phyloP scores from a whole-genome alignment of 2,888 invertebrate genomes.

The Hypercompe scribonia region DNA sequence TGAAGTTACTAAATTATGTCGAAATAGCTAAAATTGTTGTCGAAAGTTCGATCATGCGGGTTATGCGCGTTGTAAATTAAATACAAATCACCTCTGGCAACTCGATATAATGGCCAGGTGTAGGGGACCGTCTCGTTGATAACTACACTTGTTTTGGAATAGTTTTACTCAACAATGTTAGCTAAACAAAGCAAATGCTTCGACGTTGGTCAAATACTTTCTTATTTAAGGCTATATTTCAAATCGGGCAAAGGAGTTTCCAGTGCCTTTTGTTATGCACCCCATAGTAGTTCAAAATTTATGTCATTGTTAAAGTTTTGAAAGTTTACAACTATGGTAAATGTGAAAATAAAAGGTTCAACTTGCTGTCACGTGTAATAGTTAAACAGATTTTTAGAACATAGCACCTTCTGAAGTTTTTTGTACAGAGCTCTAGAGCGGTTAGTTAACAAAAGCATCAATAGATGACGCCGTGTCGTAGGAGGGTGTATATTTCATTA shows the following conservation, averaged over 20 bases:
- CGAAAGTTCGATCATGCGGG: conserved; percentile 51
- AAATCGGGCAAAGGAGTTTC: conserved; percentile 33
- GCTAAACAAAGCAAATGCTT: conserved; percentile 54
- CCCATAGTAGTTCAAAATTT: conserved; percentile 33
- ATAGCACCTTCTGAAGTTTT: background rate
- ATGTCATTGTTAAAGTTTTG: conserved; percentile 31
- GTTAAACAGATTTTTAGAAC: background rate
- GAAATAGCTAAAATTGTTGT: conserved; percentile 50
- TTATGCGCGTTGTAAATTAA: conserved; percentile 67
- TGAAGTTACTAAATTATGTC: conserved; percentile 44
- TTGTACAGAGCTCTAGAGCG: background rate
- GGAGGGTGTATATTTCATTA: background rate
- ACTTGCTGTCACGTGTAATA: background rate
- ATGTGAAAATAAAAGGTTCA: background rate
- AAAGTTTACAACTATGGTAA: background rate
- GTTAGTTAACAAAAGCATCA: background rate
- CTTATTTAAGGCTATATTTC: conserved; percentile 43
- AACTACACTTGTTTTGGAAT: conserved; percentile 66
- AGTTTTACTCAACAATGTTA: conserved; percentile 65
- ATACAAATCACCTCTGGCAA: conserved; percentile 61
- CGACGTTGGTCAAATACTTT: conserved; percentile 45
- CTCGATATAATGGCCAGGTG: conserved; percentile 46
- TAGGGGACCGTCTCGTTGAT: conserved; percentile 42
- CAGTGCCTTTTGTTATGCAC: conserved; percentile 40
- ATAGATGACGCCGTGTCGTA: background rate